Evolutionary conservation across 2,113 vertebrate genomes (phyloP).

Genomic region (Hyperopisus bebe): DNA sequence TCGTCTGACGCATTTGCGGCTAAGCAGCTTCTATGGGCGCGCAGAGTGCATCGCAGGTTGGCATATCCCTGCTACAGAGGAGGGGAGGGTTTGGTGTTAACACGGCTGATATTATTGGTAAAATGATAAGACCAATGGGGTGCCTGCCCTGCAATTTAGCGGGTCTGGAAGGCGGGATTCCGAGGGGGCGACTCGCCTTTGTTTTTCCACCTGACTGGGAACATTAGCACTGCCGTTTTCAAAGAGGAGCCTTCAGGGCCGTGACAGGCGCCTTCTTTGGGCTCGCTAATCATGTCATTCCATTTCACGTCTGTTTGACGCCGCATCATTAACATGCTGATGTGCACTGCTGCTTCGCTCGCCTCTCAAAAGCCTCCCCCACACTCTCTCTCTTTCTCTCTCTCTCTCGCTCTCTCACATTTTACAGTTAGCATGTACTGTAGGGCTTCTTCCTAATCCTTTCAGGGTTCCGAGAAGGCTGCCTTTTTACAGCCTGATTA

Average conservation of each 20-base stretch:
- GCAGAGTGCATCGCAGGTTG: background rate
- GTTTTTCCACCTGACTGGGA: conserved; percentile 30
- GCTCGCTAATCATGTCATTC: conserved; percentile 33
- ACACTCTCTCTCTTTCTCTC: background rate
- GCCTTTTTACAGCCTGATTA: background rate
- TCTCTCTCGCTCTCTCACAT: background rate
- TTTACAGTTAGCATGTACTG: background rate
- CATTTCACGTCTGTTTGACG: conserved; percentile 35
- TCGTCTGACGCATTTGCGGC: background rate
- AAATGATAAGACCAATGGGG: conserved; percentile 15
- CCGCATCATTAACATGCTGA: conserved; percentile 24
- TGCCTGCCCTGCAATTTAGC: conserved; percentile 21
- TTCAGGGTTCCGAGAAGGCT: background rate
- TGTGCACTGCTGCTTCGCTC: conserved; percentile 33
- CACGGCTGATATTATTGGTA: conserved; percentile 15
- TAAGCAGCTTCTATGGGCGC: conserved; percentile 1
- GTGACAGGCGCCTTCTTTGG: conserved; percentile 33
- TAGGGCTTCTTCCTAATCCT: background rate
- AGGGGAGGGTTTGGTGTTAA: background rate
- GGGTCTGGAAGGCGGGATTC: conserved; percentile 19
- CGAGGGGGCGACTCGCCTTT: conserved; percentile 17
- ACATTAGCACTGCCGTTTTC: conserved; percentile 23
- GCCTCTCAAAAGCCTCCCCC: background rate
- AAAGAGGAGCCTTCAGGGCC: conserved; percentile 20
- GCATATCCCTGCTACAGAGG: conserved; percentile 1